These are phyloP conservation scores for Lycaena phlaeas DNA, from an alignment of 2,888 invertebrate species.

Conservation along the genomic window DNA sequence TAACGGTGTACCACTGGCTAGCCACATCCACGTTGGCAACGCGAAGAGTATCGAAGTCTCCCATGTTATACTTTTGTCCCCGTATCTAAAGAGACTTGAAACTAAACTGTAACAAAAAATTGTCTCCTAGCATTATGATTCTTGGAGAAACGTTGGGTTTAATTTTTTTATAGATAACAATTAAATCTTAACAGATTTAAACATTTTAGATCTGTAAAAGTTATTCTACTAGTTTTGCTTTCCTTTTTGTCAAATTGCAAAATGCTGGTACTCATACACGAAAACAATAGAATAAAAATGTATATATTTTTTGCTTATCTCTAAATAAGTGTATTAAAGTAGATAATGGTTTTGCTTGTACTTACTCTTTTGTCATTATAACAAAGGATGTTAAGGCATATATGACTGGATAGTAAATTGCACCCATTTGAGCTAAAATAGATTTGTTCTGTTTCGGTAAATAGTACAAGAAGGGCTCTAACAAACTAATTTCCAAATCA, in stretches of 20 bases:
- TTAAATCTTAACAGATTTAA: too few species aligned
- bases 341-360: too few species aligned
- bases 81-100: slow-evolving; percentile 25
- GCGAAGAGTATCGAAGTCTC: slow-evolving; percentile 37
- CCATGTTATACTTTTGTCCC: slow-evolving; percentile 38
- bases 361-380: slow-evolving; percentile 58
- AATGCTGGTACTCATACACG: too few species aligned
- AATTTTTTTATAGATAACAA: too few species aligned
- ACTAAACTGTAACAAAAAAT: slow-evolving; percentile 34
- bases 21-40: slow-evolving; percentile 57
- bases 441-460: slow-evolving; percentile 75
- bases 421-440: slow-evolving; percentile 64
- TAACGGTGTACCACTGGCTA: slow-evolving; percentile 39
- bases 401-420: slow-evolving; percentile 66
- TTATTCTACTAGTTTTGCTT: too few species aligned
- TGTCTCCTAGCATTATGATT: too few species aligned
- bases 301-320: too few species aligned
- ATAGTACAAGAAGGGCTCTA: slow-evolving; percentile 80
- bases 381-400: slow-evolving; percentile 39
- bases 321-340: too few species aligned
- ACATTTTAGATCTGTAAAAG: too few species aligned
- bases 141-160: too few species aligned
- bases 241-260: too few species aligned
- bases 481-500: slow-evolving; percentile 80
- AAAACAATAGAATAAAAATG: too few species aligned